These are phyloP conservation scores for Mastacembelus armatus DNA, from an alignment of 2,797 vertebrate species.

Conservation along the genomic window DNA sequence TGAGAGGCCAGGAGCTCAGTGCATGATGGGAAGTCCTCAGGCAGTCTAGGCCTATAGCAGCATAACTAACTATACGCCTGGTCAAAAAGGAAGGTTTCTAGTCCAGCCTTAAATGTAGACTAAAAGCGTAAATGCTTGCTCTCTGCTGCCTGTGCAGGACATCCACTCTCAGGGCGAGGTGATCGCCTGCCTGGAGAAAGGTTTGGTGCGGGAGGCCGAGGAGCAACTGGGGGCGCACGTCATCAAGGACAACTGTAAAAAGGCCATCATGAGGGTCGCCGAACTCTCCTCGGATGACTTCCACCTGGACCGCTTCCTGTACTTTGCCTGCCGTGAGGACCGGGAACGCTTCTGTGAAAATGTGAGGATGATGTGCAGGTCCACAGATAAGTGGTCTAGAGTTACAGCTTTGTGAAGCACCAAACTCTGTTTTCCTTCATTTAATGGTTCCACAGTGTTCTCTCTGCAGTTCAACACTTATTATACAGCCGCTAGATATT, in stretches of 20 bases:
- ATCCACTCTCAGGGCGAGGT: slow-evolving; percentile 97
- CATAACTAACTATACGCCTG: too few relatives aligned
- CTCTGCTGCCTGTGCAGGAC: slow-evolving; percentile 87
- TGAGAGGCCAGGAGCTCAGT: too few relatives aligned
- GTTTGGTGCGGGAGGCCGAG: slow-evolving; percentile 91
- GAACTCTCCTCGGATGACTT: slow-evolving; percentile 97
- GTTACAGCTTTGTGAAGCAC: too few relatives aligned
- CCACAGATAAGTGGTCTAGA: background rate
- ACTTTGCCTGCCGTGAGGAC: slow-evolving; percentile 95
- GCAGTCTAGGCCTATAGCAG: too few relatives aligned
- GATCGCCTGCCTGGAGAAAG: slow-evolving; percentile 95
- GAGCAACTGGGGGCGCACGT: slow-evolving; percentile 75
- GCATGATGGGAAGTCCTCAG: too few relatives aligned
- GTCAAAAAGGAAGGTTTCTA: too few relatives aligned
- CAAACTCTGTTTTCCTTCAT: too few relatives aligned
- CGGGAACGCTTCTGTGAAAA: slow-evolving; percentile 95
- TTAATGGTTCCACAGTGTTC: too few relatives aligned
- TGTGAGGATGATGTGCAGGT: slow-evolving; percentile 81
- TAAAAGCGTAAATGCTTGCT: too few relatives aligned
- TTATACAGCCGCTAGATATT: too few relatives aligned
- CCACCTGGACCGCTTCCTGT: slow-evolving; percentile 95
- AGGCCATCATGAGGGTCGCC: slow-evolving; percentile 94
- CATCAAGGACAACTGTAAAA: slow-evolving; percentile 93
- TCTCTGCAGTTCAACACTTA: too few relatives aligned
- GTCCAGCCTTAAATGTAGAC: too few relatives aligned